Evolutionary conservation across 1,140 invertebrate genomes (phyloP).

Genomic region (Nasonia giraulti): DNA sequence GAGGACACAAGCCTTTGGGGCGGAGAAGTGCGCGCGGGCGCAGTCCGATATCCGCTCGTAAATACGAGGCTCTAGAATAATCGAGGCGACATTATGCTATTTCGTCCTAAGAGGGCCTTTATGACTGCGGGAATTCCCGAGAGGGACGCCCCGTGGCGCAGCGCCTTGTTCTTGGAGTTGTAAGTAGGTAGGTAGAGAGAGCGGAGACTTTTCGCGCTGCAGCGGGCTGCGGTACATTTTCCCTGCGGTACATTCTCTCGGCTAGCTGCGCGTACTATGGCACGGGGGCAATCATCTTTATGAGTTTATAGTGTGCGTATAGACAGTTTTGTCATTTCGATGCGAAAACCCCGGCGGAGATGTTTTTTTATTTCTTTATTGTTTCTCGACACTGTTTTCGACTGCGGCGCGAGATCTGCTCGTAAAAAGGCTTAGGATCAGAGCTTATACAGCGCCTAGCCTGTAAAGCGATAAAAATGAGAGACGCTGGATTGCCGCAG

Average conservation of each 20-base stretch:
- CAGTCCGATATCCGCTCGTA: not conserved
- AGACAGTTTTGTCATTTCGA: too few species aligned
- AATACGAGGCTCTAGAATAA: not conserved
- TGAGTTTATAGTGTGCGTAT: not conserved
- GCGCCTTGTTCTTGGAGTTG: too few species aligned
- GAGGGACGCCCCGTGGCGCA: not conserved
- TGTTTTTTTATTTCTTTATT: not conserved
- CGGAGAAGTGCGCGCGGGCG: not conserved
- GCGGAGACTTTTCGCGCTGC: constrained; percentile 10
- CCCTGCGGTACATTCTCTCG: too few species aligned
- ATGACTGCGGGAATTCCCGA: not conserved
- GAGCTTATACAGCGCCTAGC: not conserved
- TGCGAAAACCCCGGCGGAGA: too few species aligned
- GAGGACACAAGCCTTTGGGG: not conserved
- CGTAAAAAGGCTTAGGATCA: not conserved
- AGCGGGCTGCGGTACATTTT: not conserved
- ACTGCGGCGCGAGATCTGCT: not conserved
- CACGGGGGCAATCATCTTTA: not conserved
- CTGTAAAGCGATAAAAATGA: not conserved
- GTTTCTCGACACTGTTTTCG: not conserved
- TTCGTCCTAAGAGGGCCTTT: not conserved
- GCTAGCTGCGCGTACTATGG: too few species aligned
- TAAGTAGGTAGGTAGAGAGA: not conserved
- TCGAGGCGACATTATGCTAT: not conserved
- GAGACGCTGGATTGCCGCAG: not conserved